Base-by-base conservation (phyloP, 2,113 vertebrate genomes). In the Canis aureus region DNA sequence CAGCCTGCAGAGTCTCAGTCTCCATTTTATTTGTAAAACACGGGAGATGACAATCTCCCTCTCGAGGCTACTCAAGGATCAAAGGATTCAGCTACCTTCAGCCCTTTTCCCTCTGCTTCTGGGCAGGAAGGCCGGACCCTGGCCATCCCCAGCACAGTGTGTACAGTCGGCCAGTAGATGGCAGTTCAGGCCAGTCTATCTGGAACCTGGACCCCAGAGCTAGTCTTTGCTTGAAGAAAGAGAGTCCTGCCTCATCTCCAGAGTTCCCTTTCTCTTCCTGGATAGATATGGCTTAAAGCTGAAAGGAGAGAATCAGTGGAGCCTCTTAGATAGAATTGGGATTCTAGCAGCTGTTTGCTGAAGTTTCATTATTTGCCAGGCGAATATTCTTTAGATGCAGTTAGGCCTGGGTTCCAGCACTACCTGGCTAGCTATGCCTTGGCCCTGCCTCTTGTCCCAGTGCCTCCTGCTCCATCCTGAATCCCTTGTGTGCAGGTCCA, bases 131-230 rank as follows among this genome's bases (percentile, higher is more conserved):
- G 17, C 22, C 0, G 35, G 57, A n/a, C 8, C 4, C 16, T 9
- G 35, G 62, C 17, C 17, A 5, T 11, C 27, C 1, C 13, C 15
- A 4, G 5, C 17, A 59, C 80, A 97, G 38, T 92, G 29, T 73
- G 20, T 23, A 10, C 1, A 55, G 2, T 19, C 12, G 19, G 62
- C 71, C 97, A 64, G 84, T 89, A 98, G 98, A 85, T 96, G 98
- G 94, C 93, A 95, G 53, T 86, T 62, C 51, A 88, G 64, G 66
- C 71, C 71, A 22, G 25, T 79, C 53, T 95, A 96, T 97, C 38
- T 53, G 60, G 43, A 74, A 10, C 16, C 3, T 1, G 22, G 8
- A 0, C 0, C 4, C 7, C 4, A 17, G 11, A 7, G 11, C 4
- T 4, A 5, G 12, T 22, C 10, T 49, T 35, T 17, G 19, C 74